These are phyloP conservation scores for Eumeta japonica DNA, from an alignment of 1,140 invertebrate genomes.

Conservation along the genomic window DNA sequence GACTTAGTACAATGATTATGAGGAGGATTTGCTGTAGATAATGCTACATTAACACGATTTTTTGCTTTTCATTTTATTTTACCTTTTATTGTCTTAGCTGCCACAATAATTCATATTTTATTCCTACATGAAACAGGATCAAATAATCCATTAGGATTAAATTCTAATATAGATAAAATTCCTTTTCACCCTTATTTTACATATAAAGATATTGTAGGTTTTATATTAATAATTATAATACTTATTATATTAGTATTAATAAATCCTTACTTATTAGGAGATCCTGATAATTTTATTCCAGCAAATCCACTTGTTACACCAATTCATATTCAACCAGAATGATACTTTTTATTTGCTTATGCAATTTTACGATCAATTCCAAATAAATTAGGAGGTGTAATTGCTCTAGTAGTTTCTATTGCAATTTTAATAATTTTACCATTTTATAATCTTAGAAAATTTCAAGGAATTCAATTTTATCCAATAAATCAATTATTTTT, in stretches of 20 bases:
- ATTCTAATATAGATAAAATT: constrained; percentile 60
- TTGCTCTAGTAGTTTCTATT: constrained; percentile 62
- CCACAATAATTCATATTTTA: constrained; percentile 61
- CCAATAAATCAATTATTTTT: constrained; percentile 59
- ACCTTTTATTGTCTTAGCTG: constrained; percentile 60
- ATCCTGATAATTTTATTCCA: constrained; percentile 65
- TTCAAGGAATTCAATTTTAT: constrained; percentile 38
- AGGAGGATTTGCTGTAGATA: too few species aligned
- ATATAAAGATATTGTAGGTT: constrained; percentile 58
- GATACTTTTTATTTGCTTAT: too few species aligned
- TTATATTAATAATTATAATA: constrained; percentile 47
- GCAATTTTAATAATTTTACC: constrained; percentile 59
- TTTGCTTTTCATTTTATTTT: constrained; percentile 66
- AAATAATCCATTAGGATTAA: constrained; percentile 58
- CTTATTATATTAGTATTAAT: constrained; percentile 41
- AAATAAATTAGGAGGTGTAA: too few species aligned
- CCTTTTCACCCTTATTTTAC: constrained; percentile 60
- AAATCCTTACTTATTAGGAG: constrained; percentile 57
- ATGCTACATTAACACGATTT: constrained; percentile 65
- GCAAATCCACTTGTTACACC: constrained; percentile 66
- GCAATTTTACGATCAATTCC: constrained; percentile 67
- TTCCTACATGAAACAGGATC: constrained; percentile 62
- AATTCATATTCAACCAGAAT: too few species aligned
- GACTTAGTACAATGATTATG: too few species aligned
- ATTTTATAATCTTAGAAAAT: too few species aligned